Base-by-base conservation (phyloP, 2,797 vertebrate species). In the Nannoperca obscura region DNA sequence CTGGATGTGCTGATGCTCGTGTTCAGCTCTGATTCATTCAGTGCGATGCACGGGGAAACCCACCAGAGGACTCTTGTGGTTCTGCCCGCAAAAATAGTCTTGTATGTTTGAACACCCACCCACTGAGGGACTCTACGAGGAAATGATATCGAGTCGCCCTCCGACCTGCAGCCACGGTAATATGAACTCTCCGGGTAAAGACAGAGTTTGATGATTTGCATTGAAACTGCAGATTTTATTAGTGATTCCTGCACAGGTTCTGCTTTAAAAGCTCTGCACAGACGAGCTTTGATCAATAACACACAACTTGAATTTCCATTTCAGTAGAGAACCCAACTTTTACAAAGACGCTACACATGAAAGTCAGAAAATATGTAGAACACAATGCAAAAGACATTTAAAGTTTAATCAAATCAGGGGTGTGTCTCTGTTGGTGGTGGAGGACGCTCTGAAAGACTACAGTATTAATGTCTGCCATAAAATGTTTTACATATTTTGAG, bases 1-100 rank as follows among this genome's bases (percentile, higher is more conserved):
- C 40, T 66, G 74, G 65, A 78, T 80, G 71, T 73, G 27, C 71
- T 44, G 66, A 67, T 32, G 30, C 40, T 71, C 74, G 54, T 34
- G 63, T 69, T 74, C 66, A 81, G 74, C 70, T 75, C 44, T 15
- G 71, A 86, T 86, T 81, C 65, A 74, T 78, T 83, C 53, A 60
- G 78, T 36, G 81, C 32, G 27, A 36, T 17, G 75, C 61, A 63
- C 6, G 36, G 36, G 70, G 68, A 82, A 84, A 81, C 59, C 54
- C 80, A 72, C 13, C 11, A 8, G 62, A 68, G 32, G 71, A 66
- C 75, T 74, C 19, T 46, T 74, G 64, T 7, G 61, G 71, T 62
- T 66, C 38, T 14, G 50, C 58, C 74, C 20, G 22, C 46, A 57
- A 58, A 84, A 60, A 73, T 46, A 77, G 67, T 40, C 67, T n/a